phyloP scores from a whole-genome alignment of 2,888 invertebrate species.

The Villa cingulata region DNA sequence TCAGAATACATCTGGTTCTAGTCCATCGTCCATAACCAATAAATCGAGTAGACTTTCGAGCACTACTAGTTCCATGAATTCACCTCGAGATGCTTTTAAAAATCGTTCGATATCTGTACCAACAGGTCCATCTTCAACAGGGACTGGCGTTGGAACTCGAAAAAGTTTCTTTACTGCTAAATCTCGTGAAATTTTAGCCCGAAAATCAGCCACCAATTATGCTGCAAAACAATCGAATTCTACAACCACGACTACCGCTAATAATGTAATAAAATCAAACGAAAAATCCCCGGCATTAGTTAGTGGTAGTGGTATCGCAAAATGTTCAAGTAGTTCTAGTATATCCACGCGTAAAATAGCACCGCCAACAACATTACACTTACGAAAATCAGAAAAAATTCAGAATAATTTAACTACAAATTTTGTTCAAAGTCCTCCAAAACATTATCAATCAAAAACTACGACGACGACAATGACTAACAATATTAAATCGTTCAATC shows the following conservation, averaged over 20 bases:
- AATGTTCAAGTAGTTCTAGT: slow-evolving; percentile 22
- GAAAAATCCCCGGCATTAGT: background rate
- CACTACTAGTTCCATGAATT: slow-evolving; percentile 28
- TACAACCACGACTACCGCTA: background rate
- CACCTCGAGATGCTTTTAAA: slow-evolving; percentile 31
- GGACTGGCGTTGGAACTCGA: slow-evolving; percentile 19
- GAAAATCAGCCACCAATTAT: slow-evolving; percentile 27
- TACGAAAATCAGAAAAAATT: slow-evolving; percentile 12
- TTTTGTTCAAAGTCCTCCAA: slow-evolving; percentile 6
- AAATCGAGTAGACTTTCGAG: slow-evolving; percentile 31
- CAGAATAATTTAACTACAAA: background rate
- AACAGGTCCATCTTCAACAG: slow-evolving; percentile 12
- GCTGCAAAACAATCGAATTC: background rate
- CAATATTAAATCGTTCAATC: background rate
- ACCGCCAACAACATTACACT: slow-evolving; percentile 13
- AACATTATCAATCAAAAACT: slow-evolving; percentile 6
- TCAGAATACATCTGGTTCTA: slow-evolving; percentile 25
- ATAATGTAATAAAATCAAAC: background rate
- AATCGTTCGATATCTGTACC: slow-evolving; percentile 34
- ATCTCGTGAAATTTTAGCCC: slow-evolving; percentile 34
- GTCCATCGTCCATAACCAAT: slow-evolving; percentile 33
- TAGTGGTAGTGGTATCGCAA: slow-evolving; percentile 9
- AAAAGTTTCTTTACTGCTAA: slow-evolving; percentile 35
- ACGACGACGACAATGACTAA: background rate
- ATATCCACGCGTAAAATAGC: slow-evolving; percentile 30